Evolutionary conservation across 2,888 invertebrate genomes (phyloP).

Genomic region (Hirtodrosophila histrioides): DNA sequence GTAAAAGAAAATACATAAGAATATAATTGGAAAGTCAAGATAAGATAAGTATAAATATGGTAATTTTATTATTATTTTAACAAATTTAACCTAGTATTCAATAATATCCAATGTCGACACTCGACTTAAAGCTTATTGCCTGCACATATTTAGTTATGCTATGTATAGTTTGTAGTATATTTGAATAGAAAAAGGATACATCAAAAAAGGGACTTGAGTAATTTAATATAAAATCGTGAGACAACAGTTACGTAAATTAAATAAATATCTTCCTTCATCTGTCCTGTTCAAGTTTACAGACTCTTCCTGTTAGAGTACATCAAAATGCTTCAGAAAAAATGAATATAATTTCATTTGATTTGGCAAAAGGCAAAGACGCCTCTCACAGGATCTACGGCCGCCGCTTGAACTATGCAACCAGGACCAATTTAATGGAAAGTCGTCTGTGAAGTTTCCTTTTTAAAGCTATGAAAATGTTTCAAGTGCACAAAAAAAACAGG

Average conservation of each 20-base stretch:
- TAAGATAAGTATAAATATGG: no score
- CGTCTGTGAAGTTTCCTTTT: constrained; percentile 64
- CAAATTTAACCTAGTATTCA: no score
- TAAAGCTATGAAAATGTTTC: constrained; percentile 66
- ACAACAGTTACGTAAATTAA: not conserved
- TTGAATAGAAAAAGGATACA: not conserved
- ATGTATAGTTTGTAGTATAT: no score
- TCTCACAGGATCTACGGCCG: constrained; percentile 9
- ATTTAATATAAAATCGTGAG: no score
- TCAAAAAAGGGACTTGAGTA: no score
- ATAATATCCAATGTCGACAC: no score
- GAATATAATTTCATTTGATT: constrained; percentile 66
- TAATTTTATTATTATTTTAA: no score
- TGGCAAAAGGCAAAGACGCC: constrained; percentile 35
- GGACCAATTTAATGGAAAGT: constrained; percentile 67
- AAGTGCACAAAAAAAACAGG: constrained; percentile 54
- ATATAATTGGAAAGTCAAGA: no score
- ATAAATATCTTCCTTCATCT: not conserved
- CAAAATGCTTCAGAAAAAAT: constrained; percentile 19
- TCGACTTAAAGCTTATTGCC: no score
- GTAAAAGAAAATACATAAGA: no score
- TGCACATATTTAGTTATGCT: no score
- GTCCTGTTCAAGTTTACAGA: not conserved
- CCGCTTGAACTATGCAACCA: constrained; percentile 47
- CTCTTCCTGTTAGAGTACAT: constrained; percentile 1